Evolutionary conservation across 2,797 vertebrate genomes (phyloP), one percentile per base, ranked within the genome.

Genomic region (Sarcophilus harrisii): DNA sequence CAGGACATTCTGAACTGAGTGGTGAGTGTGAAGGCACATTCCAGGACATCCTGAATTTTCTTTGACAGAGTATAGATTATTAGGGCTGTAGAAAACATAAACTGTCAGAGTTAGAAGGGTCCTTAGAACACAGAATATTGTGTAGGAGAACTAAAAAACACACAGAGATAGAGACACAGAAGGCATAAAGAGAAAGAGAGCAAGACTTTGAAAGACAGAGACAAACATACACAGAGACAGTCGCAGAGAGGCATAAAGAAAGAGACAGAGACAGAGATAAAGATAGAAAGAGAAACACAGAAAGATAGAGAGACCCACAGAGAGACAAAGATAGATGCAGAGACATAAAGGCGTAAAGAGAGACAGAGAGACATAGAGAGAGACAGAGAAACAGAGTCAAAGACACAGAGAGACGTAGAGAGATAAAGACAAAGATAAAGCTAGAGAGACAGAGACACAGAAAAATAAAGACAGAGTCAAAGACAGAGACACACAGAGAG

Each of bases 1-100:
- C 93, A 95, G 95, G 92, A 58, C 73, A 21, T 55, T 93, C 0
- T 6, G 73, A 90, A 60, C 92, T 30, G 52, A 24, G 27, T 49
- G 91, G 58, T 90, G 91, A 58, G 87, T 38, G 38, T 38, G 21
- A 81, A 45, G 21, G n/a, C 21, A 81, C 4, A 11, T 11, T 87
- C 8, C 38, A 45, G 9, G 38, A 45, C 38, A 81, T 81, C 24
- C 38, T 45, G 18, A 87, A 5, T 11, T 9, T 87, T 87, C 73
- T 87, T 87, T 87, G 38, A 87, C 38, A 49, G 21, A 28, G 87
- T 18, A 28, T 11, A 12, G 38, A 87, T 13, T 27, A 87, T 87
- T 38, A 87, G 21, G 45, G n/a, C 38, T 49, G 38, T 21, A 49
- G 24, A 27, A 73, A 49, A 38, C 18, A 81, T 45, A 81, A 38